phyloP scores from a whole-genome alignment of 2,113 vertebrate genomes.

The Eptesicus fuscus region DNA sequence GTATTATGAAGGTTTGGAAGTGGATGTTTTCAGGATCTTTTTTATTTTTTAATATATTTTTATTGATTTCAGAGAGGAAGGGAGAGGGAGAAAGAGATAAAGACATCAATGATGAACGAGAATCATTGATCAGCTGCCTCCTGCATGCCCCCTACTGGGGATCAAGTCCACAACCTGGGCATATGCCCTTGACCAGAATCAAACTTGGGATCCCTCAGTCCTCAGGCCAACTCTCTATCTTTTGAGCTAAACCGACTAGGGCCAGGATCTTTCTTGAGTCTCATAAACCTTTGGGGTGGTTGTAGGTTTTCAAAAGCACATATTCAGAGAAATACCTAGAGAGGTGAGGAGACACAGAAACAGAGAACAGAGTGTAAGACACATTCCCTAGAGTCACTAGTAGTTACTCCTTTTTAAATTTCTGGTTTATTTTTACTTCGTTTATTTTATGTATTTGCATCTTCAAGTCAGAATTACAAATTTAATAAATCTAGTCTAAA shows the following conservation, averaged over 20 bases:
- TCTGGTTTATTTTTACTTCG: not conserved
- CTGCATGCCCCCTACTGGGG: too few species aligned
- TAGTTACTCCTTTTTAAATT: not conserved
- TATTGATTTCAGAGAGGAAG: too few species aligned
- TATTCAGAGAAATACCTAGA: not conserved
- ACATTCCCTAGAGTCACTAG: not conserved
- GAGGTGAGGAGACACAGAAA: not conserved
- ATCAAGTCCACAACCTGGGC: too few species aligned
- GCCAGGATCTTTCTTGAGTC: not conserved
- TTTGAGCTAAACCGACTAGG: too few species aligned
- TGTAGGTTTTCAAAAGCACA: not conserved
- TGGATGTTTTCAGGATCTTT: not conserved
- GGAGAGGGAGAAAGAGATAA: too few species aligned
- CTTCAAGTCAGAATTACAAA: slow-evolving; percentile 20
- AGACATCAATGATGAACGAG: too few species aligned
- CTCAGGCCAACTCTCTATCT: too few species aligned
- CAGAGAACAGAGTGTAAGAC: not conserved
- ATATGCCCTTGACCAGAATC: too few species aligned
- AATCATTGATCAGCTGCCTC: too few species aligned
- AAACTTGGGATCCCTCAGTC: too few species aligned
- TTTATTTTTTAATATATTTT: too few species aligned
- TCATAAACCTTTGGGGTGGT: not conserved
- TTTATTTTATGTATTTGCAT: not conserved
- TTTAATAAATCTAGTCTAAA: not conserved
- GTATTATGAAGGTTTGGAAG: not conserved